Conservation (phyloP, 2,888 invertebrate species). For the Galeruca laticollis region DNA sequence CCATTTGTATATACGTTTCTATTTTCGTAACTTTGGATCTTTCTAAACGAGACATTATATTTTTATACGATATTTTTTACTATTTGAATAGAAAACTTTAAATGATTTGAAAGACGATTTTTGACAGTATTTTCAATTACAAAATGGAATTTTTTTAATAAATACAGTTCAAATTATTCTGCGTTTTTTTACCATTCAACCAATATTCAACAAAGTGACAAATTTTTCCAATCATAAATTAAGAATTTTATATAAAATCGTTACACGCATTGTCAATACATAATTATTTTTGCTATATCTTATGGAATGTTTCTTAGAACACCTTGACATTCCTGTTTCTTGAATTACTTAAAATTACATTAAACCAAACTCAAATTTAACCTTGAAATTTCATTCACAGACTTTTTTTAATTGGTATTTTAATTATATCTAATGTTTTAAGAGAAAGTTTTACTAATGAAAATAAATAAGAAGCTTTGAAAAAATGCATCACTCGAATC, state of each 20-base stretch:
- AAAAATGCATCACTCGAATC: no score
- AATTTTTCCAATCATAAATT: background rate
- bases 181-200: background rate
- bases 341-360: background rate
- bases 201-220: no score
- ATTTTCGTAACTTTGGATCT: conserved; percentile 16
- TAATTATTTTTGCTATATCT: no score
- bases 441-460: no score
- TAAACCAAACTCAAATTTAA: background rate
- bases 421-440: no score
- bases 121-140: background rate
- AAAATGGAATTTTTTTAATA: background rate
- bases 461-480: no score
- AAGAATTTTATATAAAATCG: background rate
- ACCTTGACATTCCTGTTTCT: conserved; percentile 20
- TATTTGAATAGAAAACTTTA: no score
- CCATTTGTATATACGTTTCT: background rate
- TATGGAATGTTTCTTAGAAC: background rate
- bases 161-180: background rate
- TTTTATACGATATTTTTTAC: no score
- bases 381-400: background rate
- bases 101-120: background rate
- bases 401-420: no score
- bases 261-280: no score
- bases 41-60: conserved; percentile 3